Evolutionary conservation across 2,888 invertebrate genomes (phyloP), one percentile per base, ranked within the genome.

Genomic region (Pammene fasciana): DNA sequence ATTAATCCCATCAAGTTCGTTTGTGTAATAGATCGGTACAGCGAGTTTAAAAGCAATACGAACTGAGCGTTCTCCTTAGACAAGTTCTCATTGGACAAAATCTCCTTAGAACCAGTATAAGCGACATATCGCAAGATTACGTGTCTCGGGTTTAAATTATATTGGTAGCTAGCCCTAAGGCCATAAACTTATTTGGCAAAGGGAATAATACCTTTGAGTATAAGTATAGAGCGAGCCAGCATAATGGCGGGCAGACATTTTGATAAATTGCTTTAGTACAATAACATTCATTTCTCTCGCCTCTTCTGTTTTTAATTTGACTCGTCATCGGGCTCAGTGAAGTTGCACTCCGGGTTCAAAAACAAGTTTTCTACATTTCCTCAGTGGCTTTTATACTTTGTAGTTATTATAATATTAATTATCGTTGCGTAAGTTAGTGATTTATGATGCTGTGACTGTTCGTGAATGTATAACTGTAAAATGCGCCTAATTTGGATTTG

Each of bases 231-330:
- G 71, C 73, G 67, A 71, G 34, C 57, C 71, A 71, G 74, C 74
- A 75, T 73, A 76, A 74, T 72, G 75, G 72, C 71, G 75, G 74
- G 76, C 78, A 76, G 88, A 88, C 87, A 77, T 87, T 88, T 90
- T 91, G 90, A 90, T 90, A 89, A 89, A 91, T 90, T 86, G 85
- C 86, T 82, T 82, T 83, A 78, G 78, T 81, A 87, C 86, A 89
- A 89, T 89, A 87, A 85, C 86, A 86, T 86, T 86, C 78, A 82
- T 86, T 86, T 78, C 79, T 79, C 77, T 77, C 78, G 79, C 77
- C 79, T 82, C 82, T 76, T 79, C 79, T 85, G 80, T 86, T 88
- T 86, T 82, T 81, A 86, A 86, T 84, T 85, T 80, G 82, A 81
- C 86, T 76, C 86, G 86, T 89, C 88, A 89, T 83, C 79, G 78